A percentile compares a stretch with the other conserved stretches of the same genome.
Evolutionary conservation across 2,797 vertebrate genomes (phyloP).

Genomic region (Falco novaeseelandiae): DNA sequence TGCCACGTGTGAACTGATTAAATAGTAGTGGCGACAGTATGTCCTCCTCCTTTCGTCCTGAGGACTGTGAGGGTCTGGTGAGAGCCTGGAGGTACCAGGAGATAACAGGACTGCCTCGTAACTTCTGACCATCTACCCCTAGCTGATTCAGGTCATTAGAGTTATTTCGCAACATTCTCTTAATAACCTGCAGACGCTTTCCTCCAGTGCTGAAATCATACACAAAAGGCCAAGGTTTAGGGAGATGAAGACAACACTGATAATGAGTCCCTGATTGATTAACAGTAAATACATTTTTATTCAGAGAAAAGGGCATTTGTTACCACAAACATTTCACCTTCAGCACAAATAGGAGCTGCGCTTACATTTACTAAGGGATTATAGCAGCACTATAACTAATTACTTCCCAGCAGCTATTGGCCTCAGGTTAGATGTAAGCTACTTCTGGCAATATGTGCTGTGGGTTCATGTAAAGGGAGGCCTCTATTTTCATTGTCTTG

Average conservation of each 20-base stretch:
- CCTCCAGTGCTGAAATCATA: slow-evolving; percentile 26
- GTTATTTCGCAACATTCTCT: slow-evolving; percentile 64
- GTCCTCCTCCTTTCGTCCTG: neutral
- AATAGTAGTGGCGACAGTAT: neutral
- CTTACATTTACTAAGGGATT: slow-evolving; percentile 77
- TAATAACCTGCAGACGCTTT: slow-evolving; percentile 67
- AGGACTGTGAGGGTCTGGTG: neutral
- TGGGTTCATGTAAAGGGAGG: slow-evolving; percentile 51
- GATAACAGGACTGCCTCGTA: neutral
- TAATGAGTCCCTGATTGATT: slow-evolving; percentile 82
- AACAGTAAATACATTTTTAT: slow-evolving; percentile 80
- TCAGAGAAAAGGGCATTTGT: slow-evolving; percentile 77
- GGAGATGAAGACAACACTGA: slow-evolving; percentile 72
- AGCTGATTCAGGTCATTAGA: slow-evolving; percentile 65
- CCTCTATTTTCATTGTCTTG: slow-evolving; percentile 22
- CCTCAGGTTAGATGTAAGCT: slow-evolving; percentile 74
- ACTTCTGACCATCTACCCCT: slow-evolving; percentile 15
- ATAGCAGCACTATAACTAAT: slow-evolving; percentile 75
- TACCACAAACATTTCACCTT: slow-evolving; percentile 80
- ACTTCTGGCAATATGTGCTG: slow-evolving; percentile 60
- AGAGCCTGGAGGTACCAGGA: neutral
- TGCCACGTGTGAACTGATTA: neutral
- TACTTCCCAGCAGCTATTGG: slow-evolving; percentile 78
- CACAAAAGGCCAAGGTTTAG: slow-evolving; percentile 68
- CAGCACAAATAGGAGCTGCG: slow-evolving; percentile 70